Base-by-base conservation (phyloP, 1,140 invertebrate species). In the Drosophila seguyi region DNA sequence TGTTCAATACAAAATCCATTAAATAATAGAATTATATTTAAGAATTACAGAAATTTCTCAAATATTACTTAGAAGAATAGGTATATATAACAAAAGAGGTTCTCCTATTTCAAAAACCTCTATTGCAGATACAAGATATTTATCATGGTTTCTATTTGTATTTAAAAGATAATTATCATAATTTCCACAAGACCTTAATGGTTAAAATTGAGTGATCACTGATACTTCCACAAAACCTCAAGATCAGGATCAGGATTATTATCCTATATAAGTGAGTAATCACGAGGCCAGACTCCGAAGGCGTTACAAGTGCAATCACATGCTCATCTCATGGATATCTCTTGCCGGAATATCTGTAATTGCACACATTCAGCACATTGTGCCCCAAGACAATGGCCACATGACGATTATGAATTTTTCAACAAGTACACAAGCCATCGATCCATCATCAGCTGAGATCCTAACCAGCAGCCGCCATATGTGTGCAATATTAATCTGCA, bases 401-500 rank as follows among this genome's bases (percentile, higher is more conserved):
- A 65, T 57, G 60, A 75, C 59, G 72, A 36, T 55, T 74, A 74
- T 74, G 68, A 72, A 59, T 69, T 45, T 61, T 41, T 69, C 60
- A 60, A 73, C 81, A 68, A 84, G 81, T 85, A 80, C 52, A 80
- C 50, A 42, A 73, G 27, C 53, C 58, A 58, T 75, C 81, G 53
- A 83, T 85, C 82, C 66, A 87, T 87, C 83, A 87, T 73, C 74
- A 4, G 14, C 13, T 5, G 27, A 58, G 38, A 58, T 62, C 59
- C 44, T 68, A 41, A 59, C 62, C 73, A 67, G n/a, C 45, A 31
- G 56, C 62, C 80, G 56, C 62, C 80, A 88, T 88, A 87, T 86
- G 83, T 86, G 84, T 83, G 83, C 80, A 84, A 87, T 87, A 80
- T 65, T 87, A 87, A 87, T 79, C 83, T 87, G 83, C 75, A 79